Evolutionary conservation across 2,113 vertebrate species (phyloP), one percentile per base, ranked within the genome.

Genomic region (Bos javanicus): DNA sequence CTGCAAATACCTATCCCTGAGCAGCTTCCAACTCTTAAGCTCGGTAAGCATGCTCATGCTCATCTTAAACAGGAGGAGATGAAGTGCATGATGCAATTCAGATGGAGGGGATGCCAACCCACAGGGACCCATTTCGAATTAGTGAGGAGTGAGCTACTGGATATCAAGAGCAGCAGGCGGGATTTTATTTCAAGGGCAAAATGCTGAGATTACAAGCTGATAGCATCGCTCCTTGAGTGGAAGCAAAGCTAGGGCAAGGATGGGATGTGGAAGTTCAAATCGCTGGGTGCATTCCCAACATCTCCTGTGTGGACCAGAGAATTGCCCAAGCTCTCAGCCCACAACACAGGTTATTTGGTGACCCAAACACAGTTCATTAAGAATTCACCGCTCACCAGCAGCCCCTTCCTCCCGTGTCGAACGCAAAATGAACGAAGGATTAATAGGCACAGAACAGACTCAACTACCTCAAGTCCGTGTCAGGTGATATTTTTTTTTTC

Each of bases 1-100:
- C 52, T 71, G 95, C 93, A 97, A 95, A 97, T 85, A 96, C 94
- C 97, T 94, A 94, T 48, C 93, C 90, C 97, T 52, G 94, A 98
- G 93, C 93, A 52, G 88, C 60, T 82, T 87, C 93, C 76, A 98
- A 91, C 87, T 87, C 97, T 90, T 90, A 95, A 95, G 57, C 59
- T 85, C 93, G 30, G 8, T 1, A 85, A 89, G 91, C 60, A 12
- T 10, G 59, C 54, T 94, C 78, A 25, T 84, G 28, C 94, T 94
- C 94, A 92, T 97, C 93, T 95, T 54, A 93, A 93, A 60, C 54
- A 90, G 83, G 93, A 94, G 89, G 83, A 96, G 96, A 97, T 85
- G 95, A 93, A 97, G 94, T 62, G 33, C 85, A 21, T 3, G 59
- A 5, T 82, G 94, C 90, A 91, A 57, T 89, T 95, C 95, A 81